Base-by-base conservation (phyloP, 1,140 invertebrate species). In the Drosophila orosa region DNA sequence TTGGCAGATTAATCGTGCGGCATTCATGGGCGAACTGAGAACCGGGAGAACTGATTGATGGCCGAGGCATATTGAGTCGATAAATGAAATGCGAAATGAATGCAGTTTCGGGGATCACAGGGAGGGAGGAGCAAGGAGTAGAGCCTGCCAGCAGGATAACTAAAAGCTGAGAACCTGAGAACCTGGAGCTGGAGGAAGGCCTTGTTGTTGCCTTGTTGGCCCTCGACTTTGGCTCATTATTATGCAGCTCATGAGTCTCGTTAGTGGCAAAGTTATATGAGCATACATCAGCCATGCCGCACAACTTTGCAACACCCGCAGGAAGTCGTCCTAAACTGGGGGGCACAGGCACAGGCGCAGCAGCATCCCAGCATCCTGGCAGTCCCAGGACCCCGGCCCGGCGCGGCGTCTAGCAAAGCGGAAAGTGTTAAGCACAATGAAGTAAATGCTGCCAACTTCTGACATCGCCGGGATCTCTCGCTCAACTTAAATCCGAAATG, bases 191-290 rank as follows among this genome's bases (percentile, higher is more conserved):
- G 33, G 33, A 8, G 19, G 29, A 22, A 65, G 37, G 12, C 24
- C 44, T n/a, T n/a, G 44, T 25, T 25, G 40, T 52, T 52, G 48
- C 27, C 40, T 59, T 27, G 40, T 29, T 37, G 55, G 54, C 44
- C 56, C 73, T 58, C 48, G 47, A 66, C 71, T 56, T 57, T 31
- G 65, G 50, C 81, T 86, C 83, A 87, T 86, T 86, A 79, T 72
- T 87, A 86, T 86, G 82, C 82, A 86, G 75, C 83, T 86, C 83
- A 87, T 87, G 82, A 83, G 82, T 86, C 83, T 87, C 83, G 82
- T 86, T 86, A 86, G 82, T 87, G 82, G 82, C 83, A 86, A 87
- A 86, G 82, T 87, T 87, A 87, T 86, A 87, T 87, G 82, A 87
- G 82, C 82, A 86, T 87, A 86, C 82, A 86, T 87, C 82, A 86